Evolutionary conservation across 2,797 vertebrate genomes (phyloP).

Genomic region (Hapalemur alaotrensis): DNA sequence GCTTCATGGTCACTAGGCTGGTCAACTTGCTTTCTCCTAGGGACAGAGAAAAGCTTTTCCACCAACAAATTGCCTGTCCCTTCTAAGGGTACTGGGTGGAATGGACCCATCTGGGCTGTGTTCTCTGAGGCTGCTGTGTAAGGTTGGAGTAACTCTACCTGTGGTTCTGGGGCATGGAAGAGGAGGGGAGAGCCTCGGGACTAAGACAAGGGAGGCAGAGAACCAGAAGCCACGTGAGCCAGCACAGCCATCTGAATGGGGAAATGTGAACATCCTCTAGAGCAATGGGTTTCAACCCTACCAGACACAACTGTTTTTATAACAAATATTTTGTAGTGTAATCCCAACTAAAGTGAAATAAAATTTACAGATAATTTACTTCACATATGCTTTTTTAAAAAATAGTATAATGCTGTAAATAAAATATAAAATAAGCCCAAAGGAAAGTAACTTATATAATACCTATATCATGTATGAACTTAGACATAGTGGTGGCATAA

Average conservation of each 20-base stretch:
- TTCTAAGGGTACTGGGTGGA: background rate
- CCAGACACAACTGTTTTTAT: background rate
- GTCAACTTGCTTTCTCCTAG: background rate
- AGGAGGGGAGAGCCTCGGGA: background rate
- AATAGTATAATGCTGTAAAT: background rate
- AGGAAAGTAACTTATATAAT: constrained; percentile 49
- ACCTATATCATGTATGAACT: background rate
- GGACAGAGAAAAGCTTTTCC: background rate
- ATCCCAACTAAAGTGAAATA: background rate
- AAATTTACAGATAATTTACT: background rate
- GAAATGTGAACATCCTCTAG: background rate
- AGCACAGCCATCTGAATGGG: background rate
- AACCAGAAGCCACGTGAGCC: background rate
- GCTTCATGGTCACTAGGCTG: background rate
- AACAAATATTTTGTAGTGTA: background rate
- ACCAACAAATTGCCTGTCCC: background rate
- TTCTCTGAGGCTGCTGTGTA: background rate
- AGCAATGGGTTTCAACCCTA: background rate
- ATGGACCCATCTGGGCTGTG: background rate
- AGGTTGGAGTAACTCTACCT: background rate
- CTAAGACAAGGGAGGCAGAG: background rate
- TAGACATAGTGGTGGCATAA: background rate
- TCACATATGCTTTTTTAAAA: background rate
- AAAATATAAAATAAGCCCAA: constrained; percentile 39
- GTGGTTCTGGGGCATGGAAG: background rate